Evolutionary conservation across 1,140 invertebrate species (phyloP).

Genomic region (Teleogryllus occipitalis): DNA sequence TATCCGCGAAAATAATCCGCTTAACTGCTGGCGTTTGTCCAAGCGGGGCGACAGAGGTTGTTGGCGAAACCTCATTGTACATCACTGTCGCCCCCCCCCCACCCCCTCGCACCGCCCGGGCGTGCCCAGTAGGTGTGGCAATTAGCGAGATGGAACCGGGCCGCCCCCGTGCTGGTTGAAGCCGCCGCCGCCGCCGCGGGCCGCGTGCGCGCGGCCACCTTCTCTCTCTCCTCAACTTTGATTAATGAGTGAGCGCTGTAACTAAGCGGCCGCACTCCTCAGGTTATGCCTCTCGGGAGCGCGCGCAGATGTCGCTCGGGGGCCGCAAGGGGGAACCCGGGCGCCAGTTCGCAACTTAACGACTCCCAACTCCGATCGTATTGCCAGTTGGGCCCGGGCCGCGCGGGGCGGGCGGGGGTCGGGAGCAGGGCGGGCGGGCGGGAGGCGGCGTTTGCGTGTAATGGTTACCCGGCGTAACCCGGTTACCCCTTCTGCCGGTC

Average conservation of each 20-base stretch:
- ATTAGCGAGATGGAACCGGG: not conserved
- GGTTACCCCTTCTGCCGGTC: not conserved
- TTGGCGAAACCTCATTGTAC: not conserved
- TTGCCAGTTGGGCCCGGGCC: not conserved
- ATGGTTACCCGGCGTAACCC: not conserved
- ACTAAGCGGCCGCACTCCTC: not conserved
- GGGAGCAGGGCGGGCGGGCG: too few relatives aligned
- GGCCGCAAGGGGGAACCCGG: not conserved
- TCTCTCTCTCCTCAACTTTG: not conserved
- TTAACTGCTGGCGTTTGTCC: not conserved
- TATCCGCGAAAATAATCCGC: not conserved
- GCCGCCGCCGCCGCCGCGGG: too few relatives aligned
- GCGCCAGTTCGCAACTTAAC: not conserved
- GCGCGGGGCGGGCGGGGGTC: too few relatives aligned
- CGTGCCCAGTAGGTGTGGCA: not conserved
- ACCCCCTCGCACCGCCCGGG: not conserved
- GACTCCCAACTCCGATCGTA: slow-evolving; percentile 3
- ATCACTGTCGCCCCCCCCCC: not conserved
- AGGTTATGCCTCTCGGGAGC: not conserved
- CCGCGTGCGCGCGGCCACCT: too few relatives aligned
- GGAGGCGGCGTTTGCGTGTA: not conserved
- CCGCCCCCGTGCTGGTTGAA: too few relatives aligned
- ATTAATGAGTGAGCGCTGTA: not conserved
- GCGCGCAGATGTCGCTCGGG: not conserved
- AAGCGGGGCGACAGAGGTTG: not conserved